Base-by-base conservation (phyloP, 53 echinoderm and acorn worm species). In the Holothuria leucospilota region DNA sequence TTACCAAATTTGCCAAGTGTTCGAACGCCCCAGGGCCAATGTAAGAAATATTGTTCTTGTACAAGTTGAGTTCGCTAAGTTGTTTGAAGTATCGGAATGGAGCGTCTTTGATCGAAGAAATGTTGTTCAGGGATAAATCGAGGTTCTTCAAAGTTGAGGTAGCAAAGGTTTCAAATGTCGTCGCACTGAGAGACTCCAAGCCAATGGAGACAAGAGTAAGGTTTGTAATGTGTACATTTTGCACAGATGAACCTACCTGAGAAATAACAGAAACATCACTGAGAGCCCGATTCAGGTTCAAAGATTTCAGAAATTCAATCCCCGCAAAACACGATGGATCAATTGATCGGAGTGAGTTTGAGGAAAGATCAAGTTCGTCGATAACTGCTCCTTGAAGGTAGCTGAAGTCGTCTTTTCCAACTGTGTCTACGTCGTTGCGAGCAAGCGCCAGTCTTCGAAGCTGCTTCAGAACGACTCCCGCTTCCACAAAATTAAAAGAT, bases 61-160 rank as follows among this genome's bases (percentile, higher is more conserved):
- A 88, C 30, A 96, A 63, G 23, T 87, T 49, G 59, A 96, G 20
- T 23, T 67, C 6, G 14, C 73, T 40, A 14, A 96, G 73, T 24
- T 84, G 62, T 9, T 29, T 59, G 9, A 96, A 81, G 21, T 77
- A 65, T 68, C 38, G 34, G 72, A 94, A 94, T 15, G 63, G 87
- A 20, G 62, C 74, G 38, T 85, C 64, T 18, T 27, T 41, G 24
- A 96, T 75, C 18, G 59, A 46, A 16, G 89, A 72, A 16, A 96
- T 84, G 11, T 90, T 78, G 77, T 96, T 96, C 46, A 80, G 60
- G 14, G 96, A 94, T 8, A 94, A 87, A 62, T 96, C 94, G 8
- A 96, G 69, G 15, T 82, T 71, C 42, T 89, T 38, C 53, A 96
- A 78, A 6, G 86, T 62, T 24, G 89, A 90, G 58, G 86, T 72